These are phyloP conservation scores for Typhlichthys eigenmanni DNA, from an alignment of 2,797 vertebrate genomes.

Conservation along the genomic window DNA sequence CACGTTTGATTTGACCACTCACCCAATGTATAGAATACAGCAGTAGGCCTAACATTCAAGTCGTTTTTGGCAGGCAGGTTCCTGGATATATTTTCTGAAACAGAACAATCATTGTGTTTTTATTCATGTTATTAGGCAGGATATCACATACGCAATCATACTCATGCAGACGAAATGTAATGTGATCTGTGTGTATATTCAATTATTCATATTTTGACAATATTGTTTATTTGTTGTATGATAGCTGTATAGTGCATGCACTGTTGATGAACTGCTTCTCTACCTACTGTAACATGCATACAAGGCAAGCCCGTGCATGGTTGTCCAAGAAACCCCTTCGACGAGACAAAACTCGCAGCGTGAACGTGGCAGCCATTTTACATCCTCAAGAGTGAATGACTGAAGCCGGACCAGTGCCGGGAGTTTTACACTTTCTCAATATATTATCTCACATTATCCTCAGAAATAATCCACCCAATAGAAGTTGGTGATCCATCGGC, in stretches of 20 bases:
- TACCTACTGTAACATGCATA: conserved; percentile 63
- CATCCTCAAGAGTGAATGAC: conserved; percentile 93
- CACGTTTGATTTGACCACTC: background rate
- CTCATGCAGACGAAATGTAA: too few relatives aligned
- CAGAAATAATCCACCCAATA: conserved; percentile 74
- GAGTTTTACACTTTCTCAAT: conserved; percentile 81
- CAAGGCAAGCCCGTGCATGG: conserved; percentile 80
- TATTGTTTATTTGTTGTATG: too few relatives aligned
- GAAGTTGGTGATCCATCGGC: conserved; percentile 78
- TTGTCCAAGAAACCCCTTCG: conserved; percentile 87
- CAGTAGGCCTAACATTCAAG: too few relatives aligned
- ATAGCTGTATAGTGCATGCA: background rate
- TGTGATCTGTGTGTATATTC: too few relatives aligned
- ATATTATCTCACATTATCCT: conserved; percentile 77
- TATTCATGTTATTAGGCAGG: too few relatives aligned
- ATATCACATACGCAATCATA: too few relatives aligned
- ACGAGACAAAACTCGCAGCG: conserved; percentile 92
- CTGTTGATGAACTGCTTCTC: conserved; percentile 55
- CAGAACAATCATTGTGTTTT: too few relatives aligned
- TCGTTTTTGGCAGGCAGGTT: background rate
- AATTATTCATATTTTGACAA: too few relatives aligned
- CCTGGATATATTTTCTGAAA: background rate
- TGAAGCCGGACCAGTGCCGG: conserved; percentile 86
- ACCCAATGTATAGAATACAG: background rate
- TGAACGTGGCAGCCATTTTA: conserved; percentile 99